Evolutionary conservation across 2,888 invertebrate genomes (phyloP).

Genomic region (Podabrus alpinus): DNA sequence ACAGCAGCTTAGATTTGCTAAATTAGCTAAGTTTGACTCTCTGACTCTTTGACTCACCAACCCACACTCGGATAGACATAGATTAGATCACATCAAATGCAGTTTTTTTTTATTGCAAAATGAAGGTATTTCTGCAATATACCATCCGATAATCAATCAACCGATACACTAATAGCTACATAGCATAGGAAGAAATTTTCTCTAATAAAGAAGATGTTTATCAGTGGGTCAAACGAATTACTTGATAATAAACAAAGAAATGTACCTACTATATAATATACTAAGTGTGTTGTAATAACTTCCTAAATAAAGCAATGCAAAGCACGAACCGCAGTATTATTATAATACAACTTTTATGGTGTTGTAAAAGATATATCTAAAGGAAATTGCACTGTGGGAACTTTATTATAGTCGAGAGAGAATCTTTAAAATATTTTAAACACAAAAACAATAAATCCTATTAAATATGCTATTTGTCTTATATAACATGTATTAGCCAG

Average conservation of each 20-base stretch:
- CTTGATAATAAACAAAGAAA: not conserved
- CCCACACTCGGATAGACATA: not conserved
- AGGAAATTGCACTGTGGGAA: conserved; percentile 28
- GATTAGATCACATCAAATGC: too few species aligned
- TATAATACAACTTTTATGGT: conserved; percentile 8
- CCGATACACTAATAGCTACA: not conserved
- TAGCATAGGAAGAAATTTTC: not conserved
- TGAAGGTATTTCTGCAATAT: not conserved
- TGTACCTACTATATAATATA: too few species aligned
- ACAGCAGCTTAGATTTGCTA: not conserved
- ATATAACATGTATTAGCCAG: conserved; percentile 21
- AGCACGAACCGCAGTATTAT: conserved; percentile 8
- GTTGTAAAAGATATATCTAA: conserved; percentile 10
- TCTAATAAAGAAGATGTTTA: not conserved
- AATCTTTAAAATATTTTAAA: conserved; percentile 16
- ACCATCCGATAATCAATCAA: not conserved
- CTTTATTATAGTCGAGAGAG: not conserved
- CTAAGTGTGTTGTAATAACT: conserved; percentile 13
- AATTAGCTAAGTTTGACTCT: too few species aligned
- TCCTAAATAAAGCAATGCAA: conserved; percentile 16
- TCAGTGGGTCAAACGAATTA: not conserved
- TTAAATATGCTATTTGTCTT: conserved; percentile 24
- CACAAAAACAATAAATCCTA: conserved; percentile 25
- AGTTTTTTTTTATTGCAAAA: not conserved
- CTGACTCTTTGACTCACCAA: not conserved